Evolutionary conservation across 1,140 invertebrate genomes (phyloP), one percentile per base, ranked within the genome.

Genomic region (Limonius californicus): DNA sequence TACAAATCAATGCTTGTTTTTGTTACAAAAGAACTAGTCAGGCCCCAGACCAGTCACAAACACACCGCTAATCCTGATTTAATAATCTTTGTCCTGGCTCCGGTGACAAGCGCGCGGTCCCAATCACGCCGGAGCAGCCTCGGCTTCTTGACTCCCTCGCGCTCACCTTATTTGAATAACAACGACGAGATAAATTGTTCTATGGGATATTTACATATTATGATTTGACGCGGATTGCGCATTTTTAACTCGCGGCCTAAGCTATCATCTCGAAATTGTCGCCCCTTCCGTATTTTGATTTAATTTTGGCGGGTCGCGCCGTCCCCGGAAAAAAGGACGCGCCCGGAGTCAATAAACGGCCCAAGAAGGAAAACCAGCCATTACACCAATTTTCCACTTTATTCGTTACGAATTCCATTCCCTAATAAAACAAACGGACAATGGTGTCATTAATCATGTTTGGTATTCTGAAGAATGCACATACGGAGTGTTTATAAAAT

Each of bases 61-160:
- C 68, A 70, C 50, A 63, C 62, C 70, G 70, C 70, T 72, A 72
- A 72, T 72, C 70, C 70, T 72, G 70, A 72, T 72, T 72, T 72
- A 72, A 72, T 72, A 72, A 72, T 72, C 68, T 70, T 68, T 70
- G 68, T 70, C 65, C 62, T 60, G 62, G 64, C 59, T 63, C 61
- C 63, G 61, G 60, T 65, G 62, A 65, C 67, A 68, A 63, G 45
- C 64, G 39, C 55, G 59, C 65, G 57, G 56, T 64, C 63, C 66
- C 63, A 64, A 68, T 68, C 66, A 64, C 61, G 63, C 61, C 59
- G 57, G 30, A 56, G 45, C 45, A 50, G 45, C 45, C 16, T 50
- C 50, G 54, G 59, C 50, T 54, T 15, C 59, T 56, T 21, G 20
- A 63, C 67, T 63, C 61, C 67, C 67, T 63, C 62, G 57, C 60